Evolutionary conservation across 53 echinoderm and acorn worm genomes (phyloP), one percentile per base, ranked within the genome.

Genomic region (Stichopus horrens): DNA sequence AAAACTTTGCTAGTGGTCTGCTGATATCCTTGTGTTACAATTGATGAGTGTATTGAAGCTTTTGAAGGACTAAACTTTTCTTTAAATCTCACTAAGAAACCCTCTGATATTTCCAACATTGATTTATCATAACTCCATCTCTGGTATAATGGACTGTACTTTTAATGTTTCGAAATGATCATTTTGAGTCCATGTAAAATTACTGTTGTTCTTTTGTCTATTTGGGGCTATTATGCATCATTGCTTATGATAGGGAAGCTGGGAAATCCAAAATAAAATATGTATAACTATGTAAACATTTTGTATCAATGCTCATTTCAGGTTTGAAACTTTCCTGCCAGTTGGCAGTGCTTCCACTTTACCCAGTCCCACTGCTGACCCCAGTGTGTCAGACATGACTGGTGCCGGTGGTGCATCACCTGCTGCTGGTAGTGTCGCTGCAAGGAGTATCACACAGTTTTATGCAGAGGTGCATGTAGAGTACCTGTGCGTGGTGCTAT

Each of bases 401-500:
- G 67, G 85, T 67, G 14, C 7, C 20, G n/a, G n/a, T 7, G 52
- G 66, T 52, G 37, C 51, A 4, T 66, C 85, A 23, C 63, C 85
- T 54, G 86, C 57, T 77, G 71, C 77, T 20, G 79, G 76, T 63
- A 67, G 76, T 52, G 82, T 75, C 7, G 89, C 73, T 53, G 81
- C 89, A 11, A 51, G 95, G 73, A 92, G 94, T 54, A 87, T 94
- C 71, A 93, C 91, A 55, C 90, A 96, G 83, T 94, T 98, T 85
- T 92, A 94, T 75, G 92, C 91, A 5, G 80, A 94, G 54, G 95
- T 91, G 21, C 93, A 90, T 54, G 76, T 98, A 92, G 98, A 98
- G 74, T 98, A 90, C 63, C 92, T 98, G 16, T 94, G 95, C 85
- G 60, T 98, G 52, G 92, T 95, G 2, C 83, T 98, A 68, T 93